A percentile compares a stretch with the other conserved stretches of the same genome.
Evolutionary conservation across 2,113 vertebrate genomes (phyloP).

Genomic region (Lepisosteus oculatus): DNA sequence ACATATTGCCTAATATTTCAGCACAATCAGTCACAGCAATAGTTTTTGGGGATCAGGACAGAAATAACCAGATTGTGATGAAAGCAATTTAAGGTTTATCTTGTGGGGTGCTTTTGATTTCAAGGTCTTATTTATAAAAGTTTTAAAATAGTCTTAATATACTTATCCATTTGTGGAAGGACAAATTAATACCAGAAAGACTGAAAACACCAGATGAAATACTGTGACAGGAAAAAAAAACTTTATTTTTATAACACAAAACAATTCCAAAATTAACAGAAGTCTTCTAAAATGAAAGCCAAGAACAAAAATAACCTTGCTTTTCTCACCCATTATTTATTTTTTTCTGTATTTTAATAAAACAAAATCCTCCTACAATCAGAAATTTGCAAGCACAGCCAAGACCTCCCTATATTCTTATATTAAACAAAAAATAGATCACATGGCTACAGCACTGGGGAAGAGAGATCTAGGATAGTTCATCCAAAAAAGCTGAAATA

Average conservation of each 20-base stretch:
- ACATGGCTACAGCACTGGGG: constrained; percentile 34
- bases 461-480: constrained; percentile 29
- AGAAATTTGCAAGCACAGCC: constrained; percentile 39
- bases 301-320: constrained; percentile 37
- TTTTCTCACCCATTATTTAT: constrained; percentile 34
- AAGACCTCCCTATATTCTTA: constrained; percentile 46
- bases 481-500: not conserved
- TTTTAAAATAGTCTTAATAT: too few relatives aligned
- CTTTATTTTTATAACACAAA: constrained; percentile 82
- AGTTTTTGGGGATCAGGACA: too few relatives aligned
- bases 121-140: too few relatives aligned
- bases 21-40: too few relatives aligned
- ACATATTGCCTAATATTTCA: too few relatives aligned
- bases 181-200: too few relatives aligned
- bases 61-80: too few relatives aligned
- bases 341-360: constrained; percentile 45
- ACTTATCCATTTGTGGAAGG: too few relatives aligned
- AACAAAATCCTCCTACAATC: constrained; percentile 46
- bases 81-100: too few relatives aligned
- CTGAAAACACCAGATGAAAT: too few relatives aligned
- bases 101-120: too few relatives aligned
- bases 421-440: constrained; percentile 27
- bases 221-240: too few relatives aligned
- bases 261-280: constrained; percentile 69
- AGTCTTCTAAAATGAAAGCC: constrained; percentile 53